These are phyloP conservation scores for Nemurella pictetii DNA, from an alignment of 2,888 invertebrate genomes.

Conservation along the genomic window DNA sequence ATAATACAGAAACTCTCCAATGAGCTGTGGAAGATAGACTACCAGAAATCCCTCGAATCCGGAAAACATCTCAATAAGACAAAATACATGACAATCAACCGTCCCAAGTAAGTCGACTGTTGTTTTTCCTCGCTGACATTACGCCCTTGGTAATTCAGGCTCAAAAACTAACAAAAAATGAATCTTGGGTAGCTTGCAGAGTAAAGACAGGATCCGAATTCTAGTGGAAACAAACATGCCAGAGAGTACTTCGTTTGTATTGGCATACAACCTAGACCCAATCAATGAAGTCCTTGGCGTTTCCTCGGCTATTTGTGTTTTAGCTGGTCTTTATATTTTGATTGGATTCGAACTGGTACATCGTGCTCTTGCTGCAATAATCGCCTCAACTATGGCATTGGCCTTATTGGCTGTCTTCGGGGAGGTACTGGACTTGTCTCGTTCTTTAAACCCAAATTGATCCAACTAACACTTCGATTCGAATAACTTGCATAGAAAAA, in stretches of 20 bases:
- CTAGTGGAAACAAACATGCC: neutral
- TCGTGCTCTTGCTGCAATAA: constrained; percentile 80
- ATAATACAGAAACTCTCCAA: neutral
- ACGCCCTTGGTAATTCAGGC: neutral
- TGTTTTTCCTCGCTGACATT: neutral
- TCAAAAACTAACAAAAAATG: neutral
- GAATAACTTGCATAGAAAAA: no score
- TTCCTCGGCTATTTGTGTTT: constrained; percentile 69
- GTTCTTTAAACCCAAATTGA: no score
- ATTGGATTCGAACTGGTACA: constrained; percentile 89
- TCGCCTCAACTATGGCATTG: constrained; percentile 77
- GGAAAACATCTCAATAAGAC: neutral
- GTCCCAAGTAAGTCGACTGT: neutral
- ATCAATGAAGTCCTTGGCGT: constrained; percentile 69
- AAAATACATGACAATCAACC: neutral
- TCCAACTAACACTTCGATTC: no score
- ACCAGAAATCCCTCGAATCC: neutral
- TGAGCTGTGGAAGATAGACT: neutral
- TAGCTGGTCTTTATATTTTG: constrained; percentile 73
- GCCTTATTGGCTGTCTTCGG: constrained; percentile 75
- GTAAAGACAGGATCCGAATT: neutral
- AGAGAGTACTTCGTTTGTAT: constrained; percentile 51
- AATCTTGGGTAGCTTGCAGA: neutral
- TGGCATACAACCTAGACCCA: constrained; percentile 66
- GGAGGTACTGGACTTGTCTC: constrained; percentile 55